A percentile compares a stretch with the other conserved stretches of the same genome.
phyloP scores from a whole-genome alignment of 2,888 invertebrate species.

The Coenonympha arcania region DNA sequence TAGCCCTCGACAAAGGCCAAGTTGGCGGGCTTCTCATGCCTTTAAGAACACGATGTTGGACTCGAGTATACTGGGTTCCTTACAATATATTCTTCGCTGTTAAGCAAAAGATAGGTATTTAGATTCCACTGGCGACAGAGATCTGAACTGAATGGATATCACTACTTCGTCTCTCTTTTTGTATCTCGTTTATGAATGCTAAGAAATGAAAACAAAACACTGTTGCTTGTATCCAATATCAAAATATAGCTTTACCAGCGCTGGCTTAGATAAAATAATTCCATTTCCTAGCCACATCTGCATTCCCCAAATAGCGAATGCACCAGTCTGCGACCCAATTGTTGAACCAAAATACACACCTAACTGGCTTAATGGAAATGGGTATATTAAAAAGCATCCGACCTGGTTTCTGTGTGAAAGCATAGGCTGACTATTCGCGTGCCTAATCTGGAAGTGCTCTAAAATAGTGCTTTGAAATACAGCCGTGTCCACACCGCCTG shows the following conservation, averaged over 20 bases:
- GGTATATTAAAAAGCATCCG: slow-evolving; percentile 40
- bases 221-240: neutral
- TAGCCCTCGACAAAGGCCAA: no score
- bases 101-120: no score
- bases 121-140: no score
- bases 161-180: no score
- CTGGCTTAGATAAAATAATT: slow-evolving; percentile 11
- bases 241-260: neutral
- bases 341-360: slow-evolving; percentile 34
- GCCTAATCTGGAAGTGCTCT: slow-evolving; percentile 36
- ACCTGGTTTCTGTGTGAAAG: slow-evolving; percentile 39
- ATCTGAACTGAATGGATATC: no score
- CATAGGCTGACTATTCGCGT: slow-evolving; percentile 33
- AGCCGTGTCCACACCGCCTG: neutral
- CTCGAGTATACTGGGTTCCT: no score
- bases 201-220: no score
- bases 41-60: no score
- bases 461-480: slow-evolving; percentile 36
- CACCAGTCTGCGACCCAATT: slow-evolving; percentile 32
- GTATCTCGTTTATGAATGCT: no score
- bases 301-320: slow-evolving; percentile 28
- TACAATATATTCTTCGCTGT: no score
- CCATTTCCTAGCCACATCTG: slow-evolving; percentile 16
- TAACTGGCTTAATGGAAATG: slow-evolving; percentile 31
- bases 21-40: no score